A percentile compares a stretch with the other conserved stretches of the same genome.
Evolutionary conservation across 2,888 invertebrate species (phyloP).

Genomic region (Drosophila mayaguana): DNA sequence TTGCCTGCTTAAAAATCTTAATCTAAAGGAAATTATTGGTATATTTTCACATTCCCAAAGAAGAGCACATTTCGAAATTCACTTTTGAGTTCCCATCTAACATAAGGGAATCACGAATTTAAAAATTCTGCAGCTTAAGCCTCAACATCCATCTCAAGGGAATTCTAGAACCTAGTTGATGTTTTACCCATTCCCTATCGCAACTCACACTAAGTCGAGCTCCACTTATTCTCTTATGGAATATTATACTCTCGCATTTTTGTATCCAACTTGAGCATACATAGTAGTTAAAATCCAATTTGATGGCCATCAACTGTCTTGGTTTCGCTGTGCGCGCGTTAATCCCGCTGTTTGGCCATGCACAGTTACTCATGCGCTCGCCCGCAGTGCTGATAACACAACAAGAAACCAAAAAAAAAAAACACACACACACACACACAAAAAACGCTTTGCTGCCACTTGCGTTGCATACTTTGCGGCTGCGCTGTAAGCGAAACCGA

Average conservation of each 20-base stretch:
- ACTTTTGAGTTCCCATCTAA: no score
- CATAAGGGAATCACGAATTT: no score
- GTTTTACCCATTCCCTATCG: no score
- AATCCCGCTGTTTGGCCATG: background rate
- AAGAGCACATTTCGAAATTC: no score
- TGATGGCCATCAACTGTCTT: background rate
- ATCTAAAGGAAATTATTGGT: no score
- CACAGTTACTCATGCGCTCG: conserved; percentile 56
- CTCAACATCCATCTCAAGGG: no score
- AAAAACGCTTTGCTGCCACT: conserved; percentile 8
- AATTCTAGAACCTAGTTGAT: no score
- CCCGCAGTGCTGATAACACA: conserved; percentile 21
- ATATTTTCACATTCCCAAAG: no score
- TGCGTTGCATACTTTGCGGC: conserved; percentile 53
- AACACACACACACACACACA: no score
- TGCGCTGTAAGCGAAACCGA: conserved; percentile 40
- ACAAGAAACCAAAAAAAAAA: background rate
- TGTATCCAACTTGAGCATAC: background rate
- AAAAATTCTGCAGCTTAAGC: no score
- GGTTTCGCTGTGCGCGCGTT: background rate
- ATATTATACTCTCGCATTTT: background rate
- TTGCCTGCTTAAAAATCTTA: no score
- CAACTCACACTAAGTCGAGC: background rate
- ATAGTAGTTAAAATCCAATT: background rate
- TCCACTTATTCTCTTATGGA: background rate